Evolutionary conservation across 2,113 vertebrate genomes (phyloP), one percentile per base, ranked within the genome.

Genomic region (Eudyptes chrysolophus): DNA sequence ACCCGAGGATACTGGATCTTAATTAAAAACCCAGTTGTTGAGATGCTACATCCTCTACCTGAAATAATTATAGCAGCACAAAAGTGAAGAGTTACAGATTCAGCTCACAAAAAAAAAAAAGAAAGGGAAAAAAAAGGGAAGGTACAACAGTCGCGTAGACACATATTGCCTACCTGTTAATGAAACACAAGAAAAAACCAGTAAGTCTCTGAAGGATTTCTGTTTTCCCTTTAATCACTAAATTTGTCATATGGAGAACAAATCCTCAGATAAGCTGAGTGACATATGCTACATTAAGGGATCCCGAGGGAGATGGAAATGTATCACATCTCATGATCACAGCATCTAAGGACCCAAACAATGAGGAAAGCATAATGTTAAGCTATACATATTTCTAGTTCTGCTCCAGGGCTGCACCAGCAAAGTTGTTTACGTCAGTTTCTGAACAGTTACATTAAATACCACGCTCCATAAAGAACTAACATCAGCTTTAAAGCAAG

Each of bases 281-380:
- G 94, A 81, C 66, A 74, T 44, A 71, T 27, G 55, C 55, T 93
- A 54, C 65, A 68, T 84, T 83, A 88, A 89, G 32, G n/a, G 60
- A 90, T 78, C 92, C 60, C 0, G 0, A 81, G 76, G 72, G 85
- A 96, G 40, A 77, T 36, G 51, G 71, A 92, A 92, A 92, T 38
- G 49, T 83, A 71, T 76, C 57, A 24, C 30, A 30, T 68, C 79
- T 96, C 62, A 51, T 49, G 61, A 93, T 83, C 65, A 66, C 85
- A 77, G 61, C 83, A 88, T 84, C 42, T 54, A 62, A 90, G 51
- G 92, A 90, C 71, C 54, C 79, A 93, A 93, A 90, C 87, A 92
- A 74, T 20, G 38, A 74, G 75, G 60, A 92, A 93, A 88, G 46
- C 83, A 11, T 38, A 85, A 61, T n/a, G 83, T 42, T 77, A 83